phyloP scores from a whole-genome alignment of 2,888 invertebrate species.

The Eustalomyia histrio region DNA sequence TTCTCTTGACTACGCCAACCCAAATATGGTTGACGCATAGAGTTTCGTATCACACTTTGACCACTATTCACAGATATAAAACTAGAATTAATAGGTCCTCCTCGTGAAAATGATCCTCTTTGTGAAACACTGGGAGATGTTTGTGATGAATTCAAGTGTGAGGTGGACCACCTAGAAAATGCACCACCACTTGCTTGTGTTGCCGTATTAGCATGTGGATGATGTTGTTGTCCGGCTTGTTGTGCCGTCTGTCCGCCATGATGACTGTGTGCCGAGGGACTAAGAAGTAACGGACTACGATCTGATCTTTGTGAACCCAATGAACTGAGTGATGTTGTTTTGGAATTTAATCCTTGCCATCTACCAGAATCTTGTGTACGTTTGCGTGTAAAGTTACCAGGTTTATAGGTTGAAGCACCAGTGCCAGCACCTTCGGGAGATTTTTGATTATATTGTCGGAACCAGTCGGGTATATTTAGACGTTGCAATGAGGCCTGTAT shows the following conservation, averaged over 20 bases:
- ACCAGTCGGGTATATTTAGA: slow-evolving; percentile 97
- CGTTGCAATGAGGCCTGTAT: slow-evolving; percentile 96
- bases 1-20: slow-evolving; percentile 95
- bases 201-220: slow-evolving; percentile 56
- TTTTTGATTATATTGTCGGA: slow-evolving; percentile 81
- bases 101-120: slow-evolving; percentile 85
- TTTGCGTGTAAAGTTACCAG: slow-evolving; percentile 90
- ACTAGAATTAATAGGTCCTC: slow-evolving; percentile 79
- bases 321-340: slow-evolving; percentile 92
- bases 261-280: slow-evolving; percentile 80
- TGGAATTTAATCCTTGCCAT: slow-evolving; percentile 87
- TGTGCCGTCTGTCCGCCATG: slow-evolving; percentile 76
- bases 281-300: slow-evolving; percentile 78
- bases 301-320: slow-evolving; percentile 82
- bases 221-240: slow-evolving; percentile 59
- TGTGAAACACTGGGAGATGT: slow-evolving; percentile 88
- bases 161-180: slow-evolving; percentile 85
- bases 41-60: slow-evolving; percentile 81
- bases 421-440: slow-evolving; percentile 68
- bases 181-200: slow-evolving; percentile 69
- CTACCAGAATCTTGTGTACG: slow-evolving; percentile 84
- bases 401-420: slow-evolving; percentile 79
- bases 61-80: slow-evolving; percentile 83
- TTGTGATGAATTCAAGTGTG: slow-evolving; percentile 86
- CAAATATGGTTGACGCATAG: slow-evolving; percentile 92